Conservation (phyloP, 1,140 invertebrate species). For the Drosophila orosa region DNA sequence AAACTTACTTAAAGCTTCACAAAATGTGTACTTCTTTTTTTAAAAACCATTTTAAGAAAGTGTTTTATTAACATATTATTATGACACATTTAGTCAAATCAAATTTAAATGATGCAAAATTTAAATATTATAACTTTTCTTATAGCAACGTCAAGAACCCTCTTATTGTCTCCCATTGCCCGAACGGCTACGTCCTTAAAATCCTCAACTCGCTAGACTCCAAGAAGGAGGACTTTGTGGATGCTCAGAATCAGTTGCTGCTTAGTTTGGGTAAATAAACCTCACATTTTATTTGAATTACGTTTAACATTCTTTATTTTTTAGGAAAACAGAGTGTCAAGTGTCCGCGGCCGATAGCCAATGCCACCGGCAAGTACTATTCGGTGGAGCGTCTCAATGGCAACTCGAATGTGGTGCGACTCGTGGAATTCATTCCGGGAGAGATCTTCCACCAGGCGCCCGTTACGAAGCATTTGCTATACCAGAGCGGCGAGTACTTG, state of each 20-base stretch:
- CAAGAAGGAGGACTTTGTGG: conserved; percentile 87
- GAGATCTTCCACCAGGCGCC: conserved; percentile 87
- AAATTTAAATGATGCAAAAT: too few species aligned
- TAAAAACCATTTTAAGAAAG: not conserved
- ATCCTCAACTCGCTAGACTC: conserved; percentile 93
- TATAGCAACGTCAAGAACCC: conserved; percentile 86
- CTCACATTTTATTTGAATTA: too few species aligned
- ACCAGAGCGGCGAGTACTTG: conserved; percentile 89
- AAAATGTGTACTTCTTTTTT: too few species aligned
- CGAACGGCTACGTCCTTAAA: conserved; percentile 91
- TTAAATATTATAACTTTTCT: not conserved
- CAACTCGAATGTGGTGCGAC: conserved; percentile 87
- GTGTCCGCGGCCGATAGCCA: conserved; percentile 89
- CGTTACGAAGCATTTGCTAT: conserved; percentile 86
- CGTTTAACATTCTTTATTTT: conserved; percentile 9
- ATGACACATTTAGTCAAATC: not conserved
- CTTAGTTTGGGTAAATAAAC: conserved; percentile 87
- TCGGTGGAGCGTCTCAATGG: conserved; percentile 86
- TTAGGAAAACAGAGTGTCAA: conserved; percentile 86
- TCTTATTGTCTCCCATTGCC: conserved; percentile 85
- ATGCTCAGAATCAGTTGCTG: conserved; percentile 90
- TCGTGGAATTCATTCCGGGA: conserved; percentile 91
- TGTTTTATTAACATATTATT: not conserved
- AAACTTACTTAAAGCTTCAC: too few species aligned
- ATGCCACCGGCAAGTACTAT: conserved; percentile 87